A percentile compares a stretch with the other conserved stretches of the same genome.
These are phyloP conservation scores for Silurus glanis DNA, from an alignment of 2,113 vertebrate species.

Conservation along the genomic window DNA sequence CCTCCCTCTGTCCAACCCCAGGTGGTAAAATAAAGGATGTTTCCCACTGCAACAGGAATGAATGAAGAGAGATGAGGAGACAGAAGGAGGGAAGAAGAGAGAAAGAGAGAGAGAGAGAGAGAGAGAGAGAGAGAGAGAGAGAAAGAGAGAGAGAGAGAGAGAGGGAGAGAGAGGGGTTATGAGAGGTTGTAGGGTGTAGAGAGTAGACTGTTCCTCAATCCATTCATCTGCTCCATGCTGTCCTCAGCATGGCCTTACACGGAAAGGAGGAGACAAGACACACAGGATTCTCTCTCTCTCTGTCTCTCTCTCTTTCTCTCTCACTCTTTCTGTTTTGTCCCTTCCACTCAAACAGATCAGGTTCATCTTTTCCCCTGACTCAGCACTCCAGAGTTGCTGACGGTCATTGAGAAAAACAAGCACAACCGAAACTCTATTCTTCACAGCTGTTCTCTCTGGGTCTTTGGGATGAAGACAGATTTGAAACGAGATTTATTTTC, in stretches of 20 bases:
- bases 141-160: conserved; percentile 81
- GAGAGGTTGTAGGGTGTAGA: background rate
- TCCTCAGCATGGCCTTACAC: conserved; percentile 69
- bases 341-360: conserved; percentile 75
- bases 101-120: conserved; percentile 48
- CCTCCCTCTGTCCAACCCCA: conserved; percentile 31
- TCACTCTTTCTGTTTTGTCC: background rate
- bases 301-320: conserved; percentile 1
- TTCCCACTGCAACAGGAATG: conserved; percentile 27
- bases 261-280: conserved; percentile 70
- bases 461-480: background rate
- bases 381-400: conserved; percentile 66
- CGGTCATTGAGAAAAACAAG: conserved; percentile 45
- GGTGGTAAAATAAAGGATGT: conserved; percentile 40
- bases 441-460: too few species aligned
- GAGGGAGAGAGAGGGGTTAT: conserved; percentile 9
- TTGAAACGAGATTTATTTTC: background rate
- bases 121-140: conserved; percentile 52
- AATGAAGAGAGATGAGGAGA: conserved; percentile 8
- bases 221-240: conserved; percentile 64
- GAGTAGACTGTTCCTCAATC: conserved; percentile 60
- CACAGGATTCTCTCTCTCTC: conserved; percentile 51
- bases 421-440: background rate
- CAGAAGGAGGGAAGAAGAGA: conserved; percentile 75
- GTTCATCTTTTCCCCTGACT: conserved; percentile 70